Percentiles rank a stretch among this genome's conserved stretches.
Conservation (phyloP, 2,113 vertebrate genomes). For the Hippotragus niger region DNA sequence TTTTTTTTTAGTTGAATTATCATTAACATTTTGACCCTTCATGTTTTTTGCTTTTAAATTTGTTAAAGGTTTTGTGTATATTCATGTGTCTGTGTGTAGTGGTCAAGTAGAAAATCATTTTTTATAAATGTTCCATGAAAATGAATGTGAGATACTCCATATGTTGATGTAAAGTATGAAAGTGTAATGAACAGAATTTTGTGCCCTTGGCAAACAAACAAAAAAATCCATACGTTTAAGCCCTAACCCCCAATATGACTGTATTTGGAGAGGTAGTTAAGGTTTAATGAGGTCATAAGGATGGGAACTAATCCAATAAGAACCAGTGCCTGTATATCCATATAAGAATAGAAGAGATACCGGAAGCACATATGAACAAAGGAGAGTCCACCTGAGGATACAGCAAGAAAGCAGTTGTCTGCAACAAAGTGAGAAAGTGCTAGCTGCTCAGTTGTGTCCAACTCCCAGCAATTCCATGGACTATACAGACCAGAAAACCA, state of each 20-base stretch:
- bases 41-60: neutral
- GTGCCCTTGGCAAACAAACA: neutral
- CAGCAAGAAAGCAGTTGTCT: neutral
- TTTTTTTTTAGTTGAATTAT: neutral
- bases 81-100: neutral
- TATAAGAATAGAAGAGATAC: neutral
- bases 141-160: neutral
- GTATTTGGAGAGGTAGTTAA: neutral
- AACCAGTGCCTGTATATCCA: neutral
- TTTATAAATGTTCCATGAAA: constrained; percentile 1
- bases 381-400: neutral
- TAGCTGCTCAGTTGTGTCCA: neutral
- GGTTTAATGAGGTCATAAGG: neutral
- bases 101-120: neutral
- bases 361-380: neutral
- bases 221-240: neutral
- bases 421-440: neutral
- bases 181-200: neutral
- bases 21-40: neutral
- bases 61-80: neutral
- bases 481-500: neutral
- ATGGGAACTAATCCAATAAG: neutral
- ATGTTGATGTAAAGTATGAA: neutral
- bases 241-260: neutral
- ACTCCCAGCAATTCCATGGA: neutral